Conservation (phyloP, 2,797 vertebrate species). For the Dromococcyx pavoninus region DNA sequence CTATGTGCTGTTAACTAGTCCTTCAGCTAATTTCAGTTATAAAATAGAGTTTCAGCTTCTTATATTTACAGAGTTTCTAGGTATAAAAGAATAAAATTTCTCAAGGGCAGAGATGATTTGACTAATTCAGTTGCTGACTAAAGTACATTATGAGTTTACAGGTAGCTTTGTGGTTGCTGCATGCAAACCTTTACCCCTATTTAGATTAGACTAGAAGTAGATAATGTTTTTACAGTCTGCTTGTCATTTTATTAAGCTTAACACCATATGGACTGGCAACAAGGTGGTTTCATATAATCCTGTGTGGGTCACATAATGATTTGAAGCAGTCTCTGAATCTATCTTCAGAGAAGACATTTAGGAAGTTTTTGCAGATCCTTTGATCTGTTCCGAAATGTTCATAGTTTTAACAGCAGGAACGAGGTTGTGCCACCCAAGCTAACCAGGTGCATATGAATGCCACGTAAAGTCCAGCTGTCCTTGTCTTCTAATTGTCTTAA, state of each 20-base stretch:
- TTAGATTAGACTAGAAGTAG: not conserved
- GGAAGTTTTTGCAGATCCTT: not conserved
- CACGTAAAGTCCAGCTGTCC: not conserved
- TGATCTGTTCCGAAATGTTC: not conserved
- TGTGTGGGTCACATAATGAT: not conserved
- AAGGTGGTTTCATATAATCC: not conserved
- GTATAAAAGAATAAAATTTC: not conserved
- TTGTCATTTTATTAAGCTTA: not conserved
- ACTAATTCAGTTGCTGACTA: not conserved
- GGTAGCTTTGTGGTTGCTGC: not conserved
- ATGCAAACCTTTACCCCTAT: not conserved
- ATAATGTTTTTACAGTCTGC: not conserved
- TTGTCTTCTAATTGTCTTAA: not conserved
- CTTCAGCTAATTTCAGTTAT: not conserved
- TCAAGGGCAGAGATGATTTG: not conserved
- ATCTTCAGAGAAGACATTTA: not conserved
- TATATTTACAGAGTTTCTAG: not conserved
- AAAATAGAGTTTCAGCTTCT: not conserved
- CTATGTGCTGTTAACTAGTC: not conserved
- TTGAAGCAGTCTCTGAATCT: not conserved
- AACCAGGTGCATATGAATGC: not conserved
- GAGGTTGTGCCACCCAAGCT: too few relatives aligned
- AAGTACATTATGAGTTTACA: not conserved
- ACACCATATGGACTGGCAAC: not conserved
- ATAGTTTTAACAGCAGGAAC: not conserved